Evolutionary conservation across 2,888 invertebrate species (phyloP).

Genomic region (Clepsis dumicolana): DNA sequence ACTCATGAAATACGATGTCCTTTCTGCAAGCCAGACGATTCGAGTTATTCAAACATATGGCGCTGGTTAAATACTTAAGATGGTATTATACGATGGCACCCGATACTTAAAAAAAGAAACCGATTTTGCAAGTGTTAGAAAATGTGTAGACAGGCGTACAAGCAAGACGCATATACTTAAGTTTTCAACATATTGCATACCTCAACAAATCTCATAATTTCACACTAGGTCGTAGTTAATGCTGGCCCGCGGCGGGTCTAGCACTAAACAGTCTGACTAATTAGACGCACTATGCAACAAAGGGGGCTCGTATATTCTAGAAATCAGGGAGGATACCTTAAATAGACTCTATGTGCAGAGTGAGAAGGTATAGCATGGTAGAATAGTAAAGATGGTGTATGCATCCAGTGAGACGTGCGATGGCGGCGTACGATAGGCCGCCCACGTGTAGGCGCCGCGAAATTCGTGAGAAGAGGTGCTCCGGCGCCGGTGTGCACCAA

Average conservation of each 20-base stretch:
- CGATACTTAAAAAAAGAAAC: constrained; percentile 56
- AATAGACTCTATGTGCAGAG: constrained; percentile 57
- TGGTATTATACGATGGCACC: constrained; percentile 68
- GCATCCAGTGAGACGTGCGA: constrained; percentile 70
- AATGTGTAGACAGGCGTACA: constrained; percentile 45
- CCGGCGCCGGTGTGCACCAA: constrained; percentile 68
- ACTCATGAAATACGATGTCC: constrained; percentile 80
- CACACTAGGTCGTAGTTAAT: constrained; percentile 71
- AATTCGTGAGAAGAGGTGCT: constrained; percentile 82
- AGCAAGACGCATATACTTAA: constrained; percentile 19
- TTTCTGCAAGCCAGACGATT: constrained; percentile 61
- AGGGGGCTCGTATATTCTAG: constrained; percentile 55
- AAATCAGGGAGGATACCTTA: constrained; percentile 35
- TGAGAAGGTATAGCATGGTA: constrained; percentile 55
- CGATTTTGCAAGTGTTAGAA: constrained; percentile 16
- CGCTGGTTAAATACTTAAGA: constrained; percentile 65
- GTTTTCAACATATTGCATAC: constrained; percentile 44
- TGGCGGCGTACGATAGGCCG: constrained; percentile 80
- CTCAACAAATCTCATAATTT: constrained; percentile 76
- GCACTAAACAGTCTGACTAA: constrained; percentile 84
- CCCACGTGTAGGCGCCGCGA: constrained; percentile 82
- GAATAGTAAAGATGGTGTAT: constrained; percentile 58
- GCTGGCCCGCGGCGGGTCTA: constrained; percentile 72
- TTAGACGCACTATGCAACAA: constrained; percentile 84
- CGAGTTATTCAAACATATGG: constrained; percentile 68